A percentile compares a stretch with the other conserved stretches of the same genome.
These are phyloP conservation scores for Pristiophorus japonicus DNA, from an alignment of 2,113 vertebrate genomes.

Conservation along the genomic window DNA sequence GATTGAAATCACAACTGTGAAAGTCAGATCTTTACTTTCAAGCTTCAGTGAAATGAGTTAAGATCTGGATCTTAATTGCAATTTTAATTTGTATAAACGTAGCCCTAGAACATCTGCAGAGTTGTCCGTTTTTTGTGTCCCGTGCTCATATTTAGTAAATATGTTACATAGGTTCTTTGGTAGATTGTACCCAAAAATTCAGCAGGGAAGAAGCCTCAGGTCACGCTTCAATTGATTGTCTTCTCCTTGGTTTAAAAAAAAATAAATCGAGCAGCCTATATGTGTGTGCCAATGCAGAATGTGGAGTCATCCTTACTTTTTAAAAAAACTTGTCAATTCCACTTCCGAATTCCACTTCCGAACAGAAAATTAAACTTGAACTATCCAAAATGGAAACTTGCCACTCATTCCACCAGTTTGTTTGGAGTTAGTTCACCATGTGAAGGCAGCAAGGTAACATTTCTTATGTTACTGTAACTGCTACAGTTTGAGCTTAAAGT, in stretches of 20 bases:
- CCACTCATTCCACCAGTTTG: not conserved
- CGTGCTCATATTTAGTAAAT: not conserved
- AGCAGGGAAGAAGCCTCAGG: not conserved
- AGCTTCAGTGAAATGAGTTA: too few relatives aligned
- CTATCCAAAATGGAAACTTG: not conserved
- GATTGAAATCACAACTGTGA: not conserved
- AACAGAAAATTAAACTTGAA: not conserved
- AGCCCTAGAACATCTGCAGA: not conserved
- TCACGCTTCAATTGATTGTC: not conserved
- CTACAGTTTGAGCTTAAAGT: too few relatives aligned
- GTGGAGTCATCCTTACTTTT: not conserved
- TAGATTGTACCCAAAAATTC: not conserved
- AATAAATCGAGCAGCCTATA: not conserved
- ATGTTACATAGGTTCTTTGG: not conserved
- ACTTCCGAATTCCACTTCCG: not conserved
- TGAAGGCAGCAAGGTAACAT: not conserved
- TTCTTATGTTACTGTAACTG: too few relatives aligned
- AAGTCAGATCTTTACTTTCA: too few relatives aligned
- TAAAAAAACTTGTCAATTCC: not conserved
- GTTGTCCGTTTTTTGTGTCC: not conserved
- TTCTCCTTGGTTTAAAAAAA: not conserved
- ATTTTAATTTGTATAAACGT: not conserved
- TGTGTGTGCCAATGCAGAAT: not conserved
- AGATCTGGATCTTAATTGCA: not conserved
- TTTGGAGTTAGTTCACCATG: not conserved